These are phyloP conservation scores for Philereme vetulata DNA, from an alignment of 2,888 invertebrate species.

Conservation along the genomic window DNA sequence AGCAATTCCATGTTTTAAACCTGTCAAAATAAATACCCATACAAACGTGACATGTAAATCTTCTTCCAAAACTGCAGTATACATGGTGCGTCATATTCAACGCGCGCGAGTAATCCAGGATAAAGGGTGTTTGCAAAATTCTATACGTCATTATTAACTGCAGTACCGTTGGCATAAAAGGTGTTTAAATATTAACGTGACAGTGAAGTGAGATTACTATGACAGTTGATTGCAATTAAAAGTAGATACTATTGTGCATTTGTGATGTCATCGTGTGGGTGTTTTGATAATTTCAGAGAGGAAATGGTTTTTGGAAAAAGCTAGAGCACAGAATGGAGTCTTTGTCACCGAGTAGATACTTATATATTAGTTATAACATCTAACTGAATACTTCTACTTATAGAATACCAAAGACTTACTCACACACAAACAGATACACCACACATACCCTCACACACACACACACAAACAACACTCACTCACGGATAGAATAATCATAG, in stretches of 20 bases:
- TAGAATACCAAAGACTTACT: no score
- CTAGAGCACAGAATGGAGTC: not conserved
- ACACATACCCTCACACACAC: no score
- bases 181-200: constrained; percentile 28
- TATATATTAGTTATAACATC: no score
- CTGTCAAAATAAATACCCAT: constrained; percentile 23
- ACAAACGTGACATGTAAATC: constrained; percentile 15
- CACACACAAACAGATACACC: no score
- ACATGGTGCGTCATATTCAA: constrained; percentile 25
- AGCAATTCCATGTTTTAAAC: constrained; percentile 14
- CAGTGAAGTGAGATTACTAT: constrained; percentile 11
- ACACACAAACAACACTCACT: no score
- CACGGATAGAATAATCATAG: no score
- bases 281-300: constrained; percentile 16
- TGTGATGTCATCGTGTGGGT: constrained; percentile 5
- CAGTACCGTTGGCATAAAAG: constrained; percentile 34
- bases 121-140: constrained; percentile 51
- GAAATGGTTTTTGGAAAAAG: not conserved
- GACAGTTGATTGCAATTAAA: constrained; percentile 6
- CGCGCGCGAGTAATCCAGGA: constrained; percentile 45
- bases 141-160: constrained; percentile 56
- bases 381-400: no score
- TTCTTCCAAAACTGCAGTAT: constrained; percentile 20
- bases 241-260: constrained; percentile 18
- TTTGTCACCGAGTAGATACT: not conserved